These are phyloP conservation scores for Holocentrus rufus DNA, from an alignment of 2,797 vertebrate species.

Conservation along the genomic window DNA sequence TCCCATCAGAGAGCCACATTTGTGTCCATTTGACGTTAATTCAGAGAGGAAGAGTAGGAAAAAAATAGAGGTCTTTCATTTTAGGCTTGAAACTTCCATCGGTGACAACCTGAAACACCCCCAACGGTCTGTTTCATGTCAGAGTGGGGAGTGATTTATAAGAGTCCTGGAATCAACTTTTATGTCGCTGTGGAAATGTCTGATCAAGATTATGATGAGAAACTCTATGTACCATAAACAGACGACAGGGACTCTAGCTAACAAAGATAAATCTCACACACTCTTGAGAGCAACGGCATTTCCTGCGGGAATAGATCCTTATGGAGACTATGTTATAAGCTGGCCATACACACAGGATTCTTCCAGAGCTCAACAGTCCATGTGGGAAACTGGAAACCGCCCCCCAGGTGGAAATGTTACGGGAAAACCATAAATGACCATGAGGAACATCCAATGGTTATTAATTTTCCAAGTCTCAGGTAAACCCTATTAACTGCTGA, in stretches of 20 bases:
- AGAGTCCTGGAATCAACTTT: conserved; percentile 73
- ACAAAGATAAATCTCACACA: conserved; percentile 72
- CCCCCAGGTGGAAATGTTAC: conserved; percentile 60
- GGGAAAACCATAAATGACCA: conserved; percentile 70
- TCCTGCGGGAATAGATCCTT: conserved; percentile 77
- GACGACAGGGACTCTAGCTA: conserved; percentile 74
- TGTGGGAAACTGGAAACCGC: conserved; percentile 69
- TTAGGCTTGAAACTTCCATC: conserved; percentile 79
- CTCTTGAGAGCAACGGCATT: conserved; percentile 68
- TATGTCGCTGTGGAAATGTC: conserved; percentile 80
- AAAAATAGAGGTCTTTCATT: conserved; percentile 58
- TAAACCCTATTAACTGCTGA: conserved; percentile 39
- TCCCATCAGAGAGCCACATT: conserved; percentile 76
- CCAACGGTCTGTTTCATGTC: conserved; percentile 70
- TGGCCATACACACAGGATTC: conserved; percentile 58
- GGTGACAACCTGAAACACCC: conserved; percentile 82
- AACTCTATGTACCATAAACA: conserved; percentile 69
- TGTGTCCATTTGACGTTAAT: conserved; percentile 68
- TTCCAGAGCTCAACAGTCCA: conserved; percentile 68
- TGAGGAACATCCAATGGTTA: conserved; percentile 49
- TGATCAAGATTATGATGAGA: conserved; percentile 76
- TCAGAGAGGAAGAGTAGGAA: conserved; percentile 66
- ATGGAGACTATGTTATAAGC: conserved; percentile 67
- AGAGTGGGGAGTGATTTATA: conserved; percentile 66
- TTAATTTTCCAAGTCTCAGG: conserved; percentile 43